phyloP scores from a whole-genome alignment of 2,113 vertebrate genomes.

The Aptenodytes patagonicus region DNA sequence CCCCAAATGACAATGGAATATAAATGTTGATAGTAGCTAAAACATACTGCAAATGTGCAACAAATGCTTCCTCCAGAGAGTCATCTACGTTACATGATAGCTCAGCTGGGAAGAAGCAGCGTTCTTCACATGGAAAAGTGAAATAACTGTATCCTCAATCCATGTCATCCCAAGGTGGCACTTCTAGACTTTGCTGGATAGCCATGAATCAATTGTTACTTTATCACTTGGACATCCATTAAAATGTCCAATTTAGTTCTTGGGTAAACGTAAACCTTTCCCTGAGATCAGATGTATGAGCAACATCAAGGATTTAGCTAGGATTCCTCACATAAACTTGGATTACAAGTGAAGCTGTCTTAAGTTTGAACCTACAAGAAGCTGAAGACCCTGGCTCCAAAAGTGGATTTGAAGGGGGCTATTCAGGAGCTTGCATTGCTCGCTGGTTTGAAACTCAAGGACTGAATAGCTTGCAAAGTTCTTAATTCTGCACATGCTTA shows the following conservation, averaged over 20 bases:
- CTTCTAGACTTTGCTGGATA: not conserved
- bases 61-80: conserved; percentile 22
- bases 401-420: not conserved
- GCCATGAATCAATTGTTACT: not conserved
- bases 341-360: not conserved
- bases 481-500: not conserved
- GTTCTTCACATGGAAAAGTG: not conserved
- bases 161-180: not conserved
- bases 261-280: not conserved
- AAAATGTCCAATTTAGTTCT: not conserved
- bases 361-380: not conserved
- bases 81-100: not conserved
- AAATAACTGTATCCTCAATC: not conserved
- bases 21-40: conserved; percentile 52
- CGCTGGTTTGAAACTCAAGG: not conserved
- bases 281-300: not conserved
- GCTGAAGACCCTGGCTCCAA: not conserved
- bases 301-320: not conserved
- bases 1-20: conserved; percentile 51
- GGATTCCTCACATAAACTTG: not conserved
- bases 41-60: conserved; percentile 29
- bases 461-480: not conserved
- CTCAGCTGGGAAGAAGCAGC: conserved; percentile 3
- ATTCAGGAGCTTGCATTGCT: not conserved
- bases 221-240: not conserved